Evolutionary conservation across 2,888 invertebrate genomes (phyloP).

Genomic region (Acleris cristana): DNA sequence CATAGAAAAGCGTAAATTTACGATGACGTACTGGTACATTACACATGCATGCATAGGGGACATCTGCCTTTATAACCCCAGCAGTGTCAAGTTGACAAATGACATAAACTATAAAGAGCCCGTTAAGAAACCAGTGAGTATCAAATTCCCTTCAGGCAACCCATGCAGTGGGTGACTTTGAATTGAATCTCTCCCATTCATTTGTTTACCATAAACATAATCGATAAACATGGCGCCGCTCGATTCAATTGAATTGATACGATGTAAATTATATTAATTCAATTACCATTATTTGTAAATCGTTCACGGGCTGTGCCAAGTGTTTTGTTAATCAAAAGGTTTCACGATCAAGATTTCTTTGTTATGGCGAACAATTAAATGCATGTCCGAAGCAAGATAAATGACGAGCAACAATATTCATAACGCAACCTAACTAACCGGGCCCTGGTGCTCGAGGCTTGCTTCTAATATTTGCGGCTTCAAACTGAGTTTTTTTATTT

Average conservation of each 20-base stretch:
- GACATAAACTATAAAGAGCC: slow-evolving; percentile 29
- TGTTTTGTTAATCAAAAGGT: slow-evolving; percentile 38
- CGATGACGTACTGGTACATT: too few relatives aligned
- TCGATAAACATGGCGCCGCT: slow-evolving; percentile 49
- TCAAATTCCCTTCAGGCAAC: slow-evolving; percentile 27
- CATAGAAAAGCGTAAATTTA: too few relatives aligned
- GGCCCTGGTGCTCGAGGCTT: neutral
- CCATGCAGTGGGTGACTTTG: slow-evolving; percentile 10
- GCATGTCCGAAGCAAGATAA: slow-evolving; percentile 15
- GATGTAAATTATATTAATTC: slow-evolving; percentile 42
- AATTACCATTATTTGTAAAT: slow-evolving; percentile 41
- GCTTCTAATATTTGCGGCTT: neutral
- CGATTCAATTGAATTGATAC: slow-evolving; percentile 42
- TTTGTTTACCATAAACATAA: slow-evolving; percentile 49
- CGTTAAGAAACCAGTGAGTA: slow-evolving; percentile 42
- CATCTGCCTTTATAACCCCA: slow-evolving; percentile 11
- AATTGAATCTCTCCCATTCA: slow-evolving; percentile 45
- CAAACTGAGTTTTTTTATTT: neutral
- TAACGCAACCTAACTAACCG: slow-evolving; percentile 10
- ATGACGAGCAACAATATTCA: slow-evolving; percentile 5
- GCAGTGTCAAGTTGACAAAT: slow-evolving; percentile 26
- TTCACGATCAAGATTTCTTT: slow-evolving; percentile 28
- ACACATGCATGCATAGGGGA: neutral
- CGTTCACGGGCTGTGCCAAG: slow-evolving; percentile 24
- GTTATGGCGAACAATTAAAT: slow-evolving; percentile 25